A percentile compares a stretch with the other conserved stretches of the same genome.
Conservation (phyloP, 1,140 invertebrate species). For the Ruditapes philippinarum region DNA sequence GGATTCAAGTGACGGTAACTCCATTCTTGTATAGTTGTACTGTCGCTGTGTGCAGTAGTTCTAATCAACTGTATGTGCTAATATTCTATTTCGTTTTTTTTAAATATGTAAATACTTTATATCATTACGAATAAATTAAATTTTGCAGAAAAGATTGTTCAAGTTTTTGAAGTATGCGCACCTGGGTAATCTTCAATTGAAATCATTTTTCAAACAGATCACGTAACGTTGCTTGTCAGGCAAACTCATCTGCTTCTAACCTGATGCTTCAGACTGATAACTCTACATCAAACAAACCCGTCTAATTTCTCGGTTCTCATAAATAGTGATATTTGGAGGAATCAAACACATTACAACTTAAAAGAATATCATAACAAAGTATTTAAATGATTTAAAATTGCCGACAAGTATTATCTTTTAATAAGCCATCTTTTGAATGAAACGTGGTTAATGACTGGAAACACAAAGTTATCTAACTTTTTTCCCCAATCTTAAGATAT, state of each 20-base stretch:
- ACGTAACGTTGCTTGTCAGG: not conserved
- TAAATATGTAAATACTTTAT: no score
- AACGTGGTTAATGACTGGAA: conserved; percentile 3
- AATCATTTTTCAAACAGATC: not conserved
- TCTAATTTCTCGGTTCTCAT: not conserved
- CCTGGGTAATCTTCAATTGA: not conserved
- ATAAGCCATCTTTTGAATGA: conserved; percentile 29
- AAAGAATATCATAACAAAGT: conserved; percentile 51
- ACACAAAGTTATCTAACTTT: conserved; percentile 20
- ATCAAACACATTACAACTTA: conserved; percentile 36
- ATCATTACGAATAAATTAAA: not conserved
- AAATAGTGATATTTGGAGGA: conserved; percentile 27
- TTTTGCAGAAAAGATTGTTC: not conserved
- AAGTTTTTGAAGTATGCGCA: not conserved
- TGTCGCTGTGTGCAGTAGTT: no score
- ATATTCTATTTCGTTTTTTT: no score
- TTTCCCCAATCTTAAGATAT: conserved; percentile 5
- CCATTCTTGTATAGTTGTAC: no score
- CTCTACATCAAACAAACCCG: not conserved
- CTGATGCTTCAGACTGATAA: conserved; percentile 25
- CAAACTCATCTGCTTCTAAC: not conserved
- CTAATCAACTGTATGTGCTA: no score
- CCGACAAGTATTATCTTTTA: conserved; percentile 36
- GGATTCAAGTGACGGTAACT: no score
- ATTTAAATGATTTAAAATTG: conserved; percentile 52